Conservation (phyloP, 2,888 invertebrate genomes). For the Xestia c-nigrum region DNA sequence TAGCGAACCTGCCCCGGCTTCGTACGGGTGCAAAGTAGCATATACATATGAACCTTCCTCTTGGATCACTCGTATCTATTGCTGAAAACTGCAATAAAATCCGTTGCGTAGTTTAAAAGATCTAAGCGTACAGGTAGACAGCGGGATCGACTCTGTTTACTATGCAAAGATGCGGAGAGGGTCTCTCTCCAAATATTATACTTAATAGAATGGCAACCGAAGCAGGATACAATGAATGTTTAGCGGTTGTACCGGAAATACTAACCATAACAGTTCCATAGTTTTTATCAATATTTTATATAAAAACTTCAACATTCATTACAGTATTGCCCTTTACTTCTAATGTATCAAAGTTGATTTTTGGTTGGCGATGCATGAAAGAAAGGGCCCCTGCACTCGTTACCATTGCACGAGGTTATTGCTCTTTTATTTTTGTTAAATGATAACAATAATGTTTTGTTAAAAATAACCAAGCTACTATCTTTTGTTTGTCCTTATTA, state of each 20-base stretch:
- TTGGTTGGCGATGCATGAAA: slow-evolving; percentile 12
- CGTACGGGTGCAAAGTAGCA: too few relatives aligned
- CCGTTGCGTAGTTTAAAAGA: too few relatives aligned
- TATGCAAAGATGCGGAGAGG: background rate
- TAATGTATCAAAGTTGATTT: slow-evolving; percentile 10
- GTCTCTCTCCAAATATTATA: background rate
- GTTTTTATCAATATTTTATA: slow-evolving; percentile 32
- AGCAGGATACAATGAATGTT: background rate
- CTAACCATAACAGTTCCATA: slow-evolving; percentile 28
- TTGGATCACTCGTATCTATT: too few relatives aligned
- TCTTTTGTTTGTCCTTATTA: slow-evolving; percentile 11
- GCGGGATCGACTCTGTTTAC: too few relatives aligned
- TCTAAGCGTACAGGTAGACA: too few relatives aligned
- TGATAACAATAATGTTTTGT: slow-evolving; percentile 24
- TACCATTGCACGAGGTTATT: slow-evolving; percentile 52
- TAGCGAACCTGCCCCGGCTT: too few relatives aligned
- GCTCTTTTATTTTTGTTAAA: slow-evolving; percentile 44
- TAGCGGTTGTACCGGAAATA: slow-evolving; percentile 33
- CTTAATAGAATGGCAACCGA: background rate
- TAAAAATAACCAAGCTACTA: background rate
- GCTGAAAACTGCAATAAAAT: too few relatives aligned
- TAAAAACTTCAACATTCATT: background rate
- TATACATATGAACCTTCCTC: too few relatives aligned
- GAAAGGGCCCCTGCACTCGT: slow-evolving; percentile 35
- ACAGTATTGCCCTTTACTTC: slow-evolving; percentile 11